Evolutionary conservation across 2,888 invertebrate species (phyloP).

Genomic region (Deilephila elpenor): DNA sequence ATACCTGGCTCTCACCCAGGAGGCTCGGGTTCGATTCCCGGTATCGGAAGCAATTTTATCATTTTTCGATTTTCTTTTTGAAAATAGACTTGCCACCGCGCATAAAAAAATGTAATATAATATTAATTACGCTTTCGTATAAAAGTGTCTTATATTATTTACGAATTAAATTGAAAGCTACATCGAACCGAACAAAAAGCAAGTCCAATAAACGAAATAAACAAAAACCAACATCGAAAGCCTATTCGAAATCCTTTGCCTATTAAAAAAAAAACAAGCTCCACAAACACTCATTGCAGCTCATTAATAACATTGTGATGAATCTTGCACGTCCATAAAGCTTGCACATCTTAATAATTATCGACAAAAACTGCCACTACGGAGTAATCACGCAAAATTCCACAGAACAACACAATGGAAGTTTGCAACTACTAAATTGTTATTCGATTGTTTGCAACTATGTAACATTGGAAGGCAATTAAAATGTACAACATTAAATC

Average conservation of each 20-base stretch:
- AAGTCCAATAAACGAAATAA: neutral
- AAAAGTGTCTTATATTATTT: no score
- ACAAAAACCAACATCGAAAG: neutral
- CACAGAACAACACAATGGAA: constrained; percentile 66
- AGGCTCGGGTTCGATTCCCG: constrained; percentile 86
- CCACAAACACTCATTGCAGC: constrained; percentile 45
- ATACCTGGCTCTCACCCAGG: constrained; percentile 90
- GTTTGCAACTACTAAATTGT: constrained; percentile 53
- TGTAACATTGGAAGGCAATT: constrained; percentile 49
- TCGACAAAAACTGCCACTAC: constrained; percentile 76
- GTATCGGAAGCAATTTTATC: constrained; percentile 69
- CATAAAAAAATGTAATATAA: neutral
- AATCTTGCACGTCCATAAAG: constrained; percentile 62
- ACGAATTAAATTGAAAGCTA: no score
- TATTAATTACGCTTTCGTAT: no score
- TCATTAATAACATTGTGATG: constrained; percentile 71
- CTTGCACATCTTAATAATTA: constrained; percentile 64
- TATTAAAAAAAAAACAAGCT: neutral
- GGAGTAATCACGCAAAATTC: constrained; percentile 79
- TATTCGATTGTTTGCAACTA: constrained; percentile 64
- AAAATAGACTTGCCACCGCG: neutral
- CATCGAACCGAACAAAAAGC: neutral
- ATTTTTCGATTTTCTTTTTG: neutral
- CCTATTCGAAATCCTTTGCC: neutral
- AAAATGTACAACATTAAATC: constrained; percentile 40